Evolutionary conservation across 2,888 invertebrate species (phyloP).

Genomic region (Biston stratarius): DNA sequence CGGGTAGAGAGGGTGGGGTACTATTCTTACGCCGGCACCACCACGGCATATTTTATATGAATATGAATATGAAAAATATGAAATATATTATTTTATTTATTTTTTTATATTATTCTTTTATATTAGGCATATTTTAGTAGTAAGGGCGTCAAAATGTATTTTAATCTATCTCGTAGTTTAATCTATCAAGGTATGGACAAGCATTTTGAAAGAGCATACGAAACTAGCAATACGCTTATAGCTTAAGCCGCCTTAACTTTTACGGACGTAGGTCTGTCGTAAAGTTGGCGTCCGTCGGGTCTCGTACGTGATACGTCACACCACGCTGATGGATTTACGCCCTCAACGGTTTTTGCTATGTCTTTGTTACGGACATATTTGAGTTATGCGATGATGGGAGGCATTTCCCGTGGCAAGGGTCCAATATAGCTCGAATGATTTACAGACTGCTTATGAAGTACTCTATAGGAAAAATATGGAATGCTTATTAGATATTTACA

Average conservation of each 20-base stretch:
- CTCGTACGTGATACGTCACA: slow-evolving; percentile 76
- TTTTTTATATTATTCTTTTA: too few species aligned
- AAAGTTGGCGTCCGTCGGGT: slow-evolving; percentile 69
- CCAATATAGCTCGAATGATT: slow-evolving; percentile 11
- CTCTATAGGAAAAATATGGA: slow-evolving; percentile 1
- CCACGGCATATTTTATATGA: too few species aligned
- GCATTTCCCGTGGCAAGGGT: slow-evolving; percentile 16
- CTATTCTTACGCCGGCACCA: too few species aligned
- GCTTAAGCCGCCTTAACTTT: slow-evolving; percentile 60
- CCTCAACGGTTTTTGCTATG: slow-evolving; percentile 66
- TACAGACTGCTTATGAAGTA: slow-evolving; percentile 18
- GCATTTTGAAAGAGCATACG: background rate
- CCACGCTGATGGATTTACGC: slow-evolving; percentile 76
- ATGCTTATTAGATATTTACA: background rate
- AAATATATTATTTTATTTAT: too few species aligned
- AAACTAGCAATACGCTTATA: slow-evolving; percentile 9
- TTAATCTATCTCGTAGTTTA: too few species aligned
- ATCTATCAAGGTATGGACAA: too few species aligned
- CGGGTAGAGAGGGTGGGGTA: too few species aligned
- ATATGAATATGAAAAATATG: too few species aligned
- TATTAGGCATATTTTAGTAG: too few species aligned
- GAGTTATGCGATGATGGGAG: slow-evolving; percentile 33
- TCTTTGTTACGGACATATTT: slow-evolving; percentile 54
- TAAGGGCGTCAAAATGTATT: too few species aligned
- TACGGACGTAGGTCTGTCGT: slow-evolving; percentile 72